A percentile compares a stretch with the other conserved stretches of the same genome.
Conservation (phyloP, 2,888 invertebrate genomes). For the Hydroisotoma schaefferi region DNA sequence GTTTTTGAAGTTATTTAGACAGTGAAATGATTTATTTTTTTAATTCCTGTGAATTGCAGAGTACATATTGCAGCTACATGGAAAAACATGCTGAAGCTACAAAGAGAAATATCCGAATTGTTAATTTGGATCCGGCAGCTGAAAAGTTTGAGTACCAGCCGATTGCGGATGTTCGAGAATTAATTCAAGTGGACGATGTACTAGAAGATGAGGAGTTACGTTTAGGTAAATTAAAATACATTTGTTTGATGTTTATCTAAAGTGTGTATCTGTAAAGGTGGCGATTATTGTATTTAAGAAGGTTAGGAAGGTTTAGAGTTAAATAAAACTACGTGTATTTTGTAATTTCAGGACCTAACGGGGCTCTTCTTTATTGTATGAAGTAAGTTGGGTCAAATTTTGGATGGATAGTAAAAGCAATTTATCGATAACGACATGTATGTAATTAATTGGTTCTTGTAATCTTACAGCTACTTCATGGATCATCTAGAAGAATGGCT, state of each 20-base stretch:
- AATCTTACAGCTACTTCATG: constrained; percentile 67
- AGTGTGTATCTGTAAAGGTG: background rate
- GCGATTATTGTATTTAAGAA: background rate
- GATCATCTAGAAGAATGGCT: constrained; percentile 86
- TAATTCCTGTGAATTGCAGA: constrained; percentile 59
- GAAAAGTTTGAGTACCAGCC: constrained; percentile 92
- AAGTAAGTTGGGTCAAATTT: constrained; percentile 61
- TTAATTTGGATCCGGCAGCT: constrained; percentile 97
- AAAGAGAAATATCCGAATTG: constrained; percentile 71
- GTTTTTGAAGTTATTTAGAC: too few species aligned
- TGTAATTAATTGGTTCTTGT: background rate
- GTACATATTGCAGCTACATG: constrained; percentile 87
- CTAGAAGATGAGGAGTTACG: constrained; percentile 93
- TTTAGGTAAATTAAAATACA: constrained; percentile 58
- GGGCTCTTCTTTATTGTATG: constrained; percentile 91
- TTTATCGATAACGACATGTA: background rate
- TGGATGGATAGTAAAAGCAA: background rate
- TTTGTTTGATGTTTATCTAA: background rate
- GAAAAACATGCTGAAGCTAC: constrained; percentile 75
- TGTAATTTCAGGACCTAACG: constrained; percentile 71
- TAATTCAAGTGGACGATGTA: constrained; percentile 91
- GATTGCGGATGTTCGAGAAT: constrained; percentile 75
- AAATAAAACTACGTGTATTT: background rate
- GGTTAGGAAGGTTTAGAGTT: too few species aligned
- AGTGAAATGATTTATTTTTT: too few species aligned